Percentiles rank a stretch among this genome's conserved stretches.
These are phyloP conservation scores for Eclectus roratus DNA, from an alignment of 2,113 vertebrate genomes.

Conservation along the genomic window DNA sequence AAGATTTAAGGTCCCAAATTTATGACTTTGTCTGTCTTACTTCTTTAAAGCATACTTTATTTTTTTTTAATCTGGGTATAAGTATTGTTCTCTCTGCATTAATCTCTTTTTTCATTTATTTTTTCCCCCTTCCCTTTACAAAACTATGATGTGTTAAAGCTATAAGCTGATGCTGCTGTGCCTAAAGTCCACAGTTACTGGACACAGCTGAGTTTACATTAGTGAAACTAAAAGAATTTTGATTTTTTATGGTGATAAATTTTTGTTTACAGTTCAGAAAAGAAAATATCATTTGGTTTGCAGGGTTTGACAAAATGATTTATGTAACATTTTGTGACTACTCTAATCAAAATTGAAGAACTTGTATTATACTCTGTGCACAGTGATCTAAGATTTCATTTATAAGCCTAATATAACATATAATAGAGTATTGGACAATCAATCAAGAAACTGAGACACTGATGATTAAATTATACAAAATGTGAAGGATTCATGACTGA, in stretches of 20 bases:
- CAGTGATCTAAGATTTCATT: conserved; percentile 28
- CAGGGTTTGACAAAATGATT: neutral
- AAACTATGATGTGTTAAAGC: neutral
- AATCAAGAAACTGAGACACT: conserved; percentile 39
- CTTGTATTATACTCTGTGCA: neutral
- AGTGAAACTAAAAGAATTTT: neutral
- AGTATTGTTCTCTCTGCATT: neutral
- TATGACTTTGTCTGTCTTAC: rapidly evolving
- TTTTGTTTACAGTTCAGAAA: conserved; percentile 37
- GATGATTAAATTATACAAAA: conserved; percentile 51
- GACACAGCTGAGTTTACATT: neutral
- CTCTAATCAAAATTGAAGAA: conserved; percentile 35
- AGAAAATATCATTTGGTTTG: conserved; percentile 10
- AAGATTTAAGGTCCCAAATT: neutral
- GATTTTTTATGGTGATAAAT: neutral
- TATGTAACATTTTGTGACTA: conserved; percentile 1
- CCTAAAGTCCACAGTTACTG: neutral
- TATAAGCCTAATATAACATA: conserved; percentile 37
- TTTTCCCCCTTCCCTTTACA: neutral
- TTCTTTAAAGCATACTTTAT: rapidly evolving
- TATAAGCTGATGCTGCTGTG: neutral
- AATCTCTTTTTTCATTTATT: neutral
- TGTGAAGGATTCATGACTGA: conserved; percentile 47
- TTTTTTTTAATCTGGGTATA: neutral
- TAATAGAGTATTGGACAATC: conserved; percentile 37